Conservation (phyloP, 2,888 invertebrate genomes). For the Seira musarum region DNA sequence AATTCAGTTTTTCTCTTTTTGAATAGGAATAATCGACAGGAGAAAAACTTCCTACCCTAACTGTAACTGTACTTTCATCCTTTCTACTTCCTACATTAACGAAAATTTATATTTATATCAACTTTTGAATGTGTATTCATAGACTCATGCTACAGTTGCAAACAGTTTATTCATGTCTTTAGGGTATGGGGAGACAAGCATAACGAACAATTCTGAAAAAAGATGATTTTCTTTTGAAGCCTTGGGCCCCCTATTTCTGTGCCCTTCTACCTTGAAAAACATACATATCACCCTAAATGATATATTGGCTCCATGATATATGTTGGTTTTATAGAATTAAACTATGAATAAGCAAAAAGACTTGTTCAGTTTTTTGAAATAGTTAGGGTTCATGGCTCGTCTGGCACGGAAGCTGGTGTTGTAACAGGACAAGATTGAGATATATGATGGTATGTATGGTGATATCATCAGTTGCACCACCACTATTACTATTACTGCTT, state of each 20-base stretch:
- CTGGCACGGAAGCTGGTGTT: constrained; percentile 32
- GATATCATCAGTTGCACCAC: not conserved
- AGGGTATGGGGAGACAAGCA: constrained; percentile 37
- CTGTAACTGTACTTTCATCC: not conserved
- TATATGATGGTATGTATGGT: constrained; percentile 30
- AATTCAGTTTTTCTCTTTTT: constrained; percentile 24
- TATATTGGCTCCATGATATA: not conserved
- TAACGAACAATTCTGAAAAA: constrained; percentile 33
- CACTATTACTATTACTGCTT: too few species aligned
- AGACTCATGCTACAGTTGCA: not conserved
- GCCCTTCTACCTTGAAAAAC: constrained; percentile 39
- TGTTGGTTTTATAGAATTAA: not conserved
- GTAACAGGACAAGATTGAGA: constrained; percentile 31
- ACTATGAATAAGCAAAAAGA: not conserved
- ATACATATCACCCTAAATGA: not conserved
- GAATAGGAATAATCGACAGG: constrained; percentile 22
- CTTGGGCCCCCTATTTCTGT: constrained; percentile 23
- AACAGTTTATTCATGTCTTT: constrained; percentile 30
- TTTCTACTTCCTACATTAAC: not conserved
- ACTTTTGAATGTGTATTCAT: too few species aligned
- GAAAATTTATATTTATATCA: not conserved
- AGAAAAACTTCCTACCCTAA: not conserved
- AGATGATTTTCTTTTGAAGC: constrained; percentile 47
- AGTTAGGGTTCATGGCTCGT: constrained; percentile 46
- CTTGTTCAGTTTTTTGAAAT: constrained; percentile 10